Conservation (phyloP, 1,140 invertebrate genomes). For the Drosophila lacteicornis region DNA sequence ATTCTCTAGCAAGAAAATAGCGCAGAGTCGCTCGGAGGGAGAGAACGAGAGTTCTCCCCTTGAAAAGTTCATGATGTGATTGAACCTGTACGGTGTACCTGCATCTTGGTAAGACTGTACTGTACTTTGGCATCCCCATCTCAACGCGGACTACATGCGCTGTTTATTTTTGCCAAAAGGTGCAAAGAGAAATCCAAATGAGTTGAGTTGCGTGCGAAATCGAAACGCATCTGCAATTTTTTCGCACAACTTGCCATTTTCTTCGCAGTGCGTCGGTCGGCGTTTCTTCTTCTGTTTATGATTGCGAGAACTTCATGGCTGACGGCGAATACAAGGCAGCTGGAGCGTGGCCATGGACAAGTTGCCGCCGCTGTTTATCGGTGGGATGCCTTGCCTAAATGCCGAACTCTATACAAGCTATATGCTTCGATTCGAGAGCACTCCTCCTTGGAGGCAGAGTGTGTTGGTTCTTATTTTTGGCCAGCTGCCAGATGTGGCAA, state of each 20-base stretch:
- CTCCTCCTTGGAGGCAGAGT: constrained; percentile 28
- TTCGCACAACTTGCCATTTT: constrained; percentile 16
- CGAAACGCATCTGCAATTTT: constrained; percentile 46
- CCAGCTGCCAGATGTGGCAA: constrained; percentile 31
- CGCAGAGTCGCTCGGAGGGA: no score
- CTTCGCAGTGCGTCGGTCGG: constrained; percentile 15
- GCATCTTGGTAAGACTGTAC: constrained; percentile 30
- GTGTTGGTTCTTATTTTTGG: constrained; percentile 31
- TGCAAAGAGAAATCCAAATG: constrained; percentile 65
- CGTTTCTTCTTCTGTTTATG: constrained; percentile 59
- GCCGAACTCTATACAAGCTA: constrained; percentile 10
- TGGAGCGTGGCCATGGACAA: constrained; percentile 49
- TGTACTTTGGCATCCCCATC: constrained; percentile 23
- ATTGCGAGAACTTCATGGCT: constrained; percentile 52
- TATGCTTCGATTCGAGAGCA: constrained; percentile 31
- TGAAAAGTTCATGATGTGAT: constrained; percentile 75
- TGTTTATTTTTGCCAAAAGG: constrained; percentile 67
- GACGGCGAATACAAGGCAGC: constrained; percentile 44
- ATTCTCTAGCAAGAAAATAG: constrained; percentile 5
- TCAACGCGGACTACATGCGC: constrained; percentile 7
- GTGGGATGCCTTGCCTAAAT: constrained; percentile 43
- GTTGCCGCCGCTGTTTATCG: constrained; percentile 57
- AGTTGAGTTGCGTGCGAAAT: constrained; percentile 58
- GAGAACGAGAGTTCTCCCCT: background rate
- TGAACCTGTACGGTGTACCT: constrained; percentile 56